phyloP scores from a whole-genome alignment of 2,888 invertebrate genomes.

The Pandemis cinnamomeana region DNA sequence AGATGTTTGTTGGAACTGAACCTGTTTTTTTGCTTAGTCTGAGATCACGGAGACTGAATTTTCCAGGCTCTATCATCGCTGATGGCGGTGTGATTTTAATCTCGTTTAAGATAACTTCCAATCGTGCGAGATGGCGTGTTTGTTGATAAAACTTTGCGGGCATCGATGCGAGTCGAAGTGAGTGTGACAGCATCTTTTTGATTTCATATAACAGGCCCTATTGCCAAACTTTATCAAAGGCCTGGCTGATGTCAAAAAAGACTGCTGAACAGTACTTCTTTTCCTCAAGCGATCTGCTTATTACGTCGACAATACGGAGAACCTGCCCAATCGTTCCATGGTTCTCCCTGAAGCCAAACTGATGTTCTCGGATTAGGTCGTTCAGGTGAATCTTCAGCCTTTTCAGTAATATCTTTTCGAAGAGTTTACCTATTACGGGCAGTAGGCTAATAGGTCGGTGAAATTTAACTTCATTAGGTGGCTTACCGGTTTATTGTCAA shows the following conservation, averaged over 20 bases:
- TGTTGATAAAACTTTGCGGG: not conserved
- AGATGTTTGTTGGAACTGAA: no score
- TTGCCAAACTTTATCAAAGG: not conserved
- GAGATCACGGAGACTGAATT: not conserved
- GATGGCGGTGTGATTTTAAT: not conserved
- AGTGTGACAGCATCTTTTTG: not conserved
- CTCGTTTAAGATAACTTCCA: not conserved
- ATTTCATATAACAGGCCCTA: not conserved
- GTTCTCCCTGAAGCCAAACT: conserved; percentile 13
- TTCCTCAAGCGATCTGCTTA: not conserved
- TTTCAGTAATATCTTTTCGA: conserved; percentile 19
- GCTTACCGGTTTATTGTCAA: conserved; percentile 19
- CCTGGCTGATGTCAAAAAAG: not conserved
- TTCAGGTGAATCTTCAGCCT: not conserved
- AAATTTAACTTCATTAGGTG: conserved; percentile 29
- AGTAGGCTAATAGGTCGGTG: conserved; percentile 33
- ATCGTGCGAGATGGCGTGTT: not conserved
- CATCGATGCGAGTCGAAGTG: not conserved
- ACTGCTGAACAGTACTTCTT: not conserved
- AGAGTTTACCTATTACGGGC: conserved; percentile 28
- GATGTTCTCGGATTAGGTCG: conserved; percentile 18
- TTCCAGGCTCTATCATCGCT: not conserved
- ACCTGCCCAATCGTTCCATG: not conserved
- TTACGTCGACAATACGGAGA: not conserved
- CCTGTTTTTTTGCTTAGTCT: not conserved